phyloP scores from a whole-genome alignment of 2,888 invertebrate species.

The Pristionchus maxplancki region DNA sequence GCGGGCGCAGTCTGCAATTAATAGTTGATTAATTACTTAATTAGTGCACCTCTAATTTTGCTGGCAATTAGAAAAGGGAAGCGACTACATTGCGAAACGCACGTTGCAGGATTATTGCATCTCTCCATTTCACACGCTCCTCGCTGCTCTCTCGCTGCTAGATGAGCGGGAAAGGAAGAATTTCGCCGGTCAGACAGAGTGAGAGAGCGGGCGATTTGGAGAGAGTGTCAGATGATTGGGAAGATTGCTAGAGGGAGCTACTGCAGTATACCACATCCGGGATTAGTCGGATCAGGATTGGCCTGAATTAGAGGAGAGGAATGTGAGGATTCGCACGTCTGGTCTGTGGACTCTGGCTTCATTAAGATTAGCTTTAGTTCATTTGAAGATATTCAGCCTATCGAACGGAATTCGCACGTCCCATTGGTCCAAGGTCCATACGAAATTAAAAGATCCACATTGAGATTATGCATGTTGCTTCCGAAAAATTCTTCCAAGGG shows the following conservation, averaged over 20 bases:
- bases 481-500: no score
- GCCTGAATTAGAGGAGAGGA: neutral
- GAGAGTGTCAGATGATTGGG: neutral
- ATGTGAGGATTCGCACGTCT: neutral
- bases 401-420: no score
- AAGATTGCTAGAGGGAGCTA: neutral
- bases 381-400: no score
- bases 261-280: neutral
- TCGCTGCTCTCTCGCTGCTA: neutral
- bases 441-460: no score
- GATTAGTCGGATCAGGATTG: neutral
- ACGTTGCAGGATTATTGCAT: neutral
- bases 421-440: no score
- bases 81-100: neutral
- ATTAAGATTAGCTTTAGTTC: neutral
- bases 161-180: no score
- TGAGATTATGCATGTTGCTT: no score
- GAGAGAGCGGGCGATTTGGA: neutral
- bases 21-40: neutral
- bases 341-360: neutral
- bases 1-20: conserved; percentile 25
- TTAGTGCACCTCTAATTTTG: neutral
- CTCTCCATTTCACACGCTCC: neutral
- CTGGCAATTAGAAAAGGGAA: neutral
- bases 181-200: neutral